phyloP scores from a whole-genome alignment of 1,140 invertebrate genomes.

The Eumaeus atala region DNA sequence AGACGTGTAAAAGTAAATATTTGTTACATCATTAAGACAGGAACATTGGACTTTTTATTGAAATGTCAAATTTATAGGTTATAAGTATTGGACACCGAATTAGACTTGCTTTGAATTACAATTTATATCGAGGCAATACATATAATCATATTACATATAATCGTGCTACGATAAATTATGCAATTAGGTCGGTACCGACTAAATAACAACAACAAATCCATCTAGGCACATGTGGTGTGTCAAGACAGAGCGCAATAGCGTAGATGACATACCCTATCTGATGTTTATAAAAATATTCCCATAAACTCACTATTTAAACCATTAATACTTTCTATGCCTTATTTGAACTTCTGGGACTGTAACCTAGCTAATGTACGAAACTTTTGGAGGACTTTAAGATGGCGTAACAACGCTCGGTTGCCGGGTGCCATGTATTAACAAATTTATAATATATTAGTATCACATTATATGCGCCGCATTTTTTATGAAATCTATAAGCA shows the following conservation, averaged over 20 bases:
- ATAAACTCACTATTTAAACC: constrained; percentile 39
- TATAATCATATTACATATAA: constrained; percentile 18
- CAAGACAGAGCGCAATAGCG: constrained; percentile 56
- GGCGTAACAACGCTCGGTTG: constrained; percentile 73
- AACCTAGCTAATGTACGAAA: constrained; percentile 66
- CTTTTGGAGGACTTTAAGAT: constrained; percentile 72
- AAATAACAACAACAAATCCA: constrained; percentile 63
- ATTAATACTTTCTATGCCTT: constrained; percentile 53
- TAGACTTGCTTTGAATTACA: neutral
- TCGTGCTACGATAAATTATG: constrained; percentile 46
- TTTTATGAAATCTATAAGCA: constrained; percentile 56
- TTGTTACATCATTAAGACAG: constrained; percentile 22
- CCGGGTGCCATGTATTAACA: constrained; percentile 72
- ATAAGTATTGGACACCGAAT: constrained; percentile 28
- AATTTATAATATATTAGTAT: constrained; percentile 46
- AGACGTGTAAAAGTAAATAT: too few species aligned
- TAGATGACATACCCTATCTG: constrained; percentile 64
- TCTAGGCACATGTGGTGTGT: constrained; percentile 65
- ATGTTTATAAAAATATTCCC: constrained; percentile 47
- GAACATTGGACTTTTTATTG: constrained; percentile 59
- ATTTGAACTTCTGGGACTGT: constrained; percentile 43
- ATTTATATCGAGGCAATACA: constrained; percentile 3
- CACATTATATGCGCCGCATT: constrained; percentile 49
- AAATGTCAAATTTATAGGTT: constrained; percentile 66
- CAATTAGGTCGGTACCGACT: constrained; percentile 41